Base-by-base conservation (phyloP, 2,113 vertebrate genomes). In the Crypturellus undulatus region DNA sequence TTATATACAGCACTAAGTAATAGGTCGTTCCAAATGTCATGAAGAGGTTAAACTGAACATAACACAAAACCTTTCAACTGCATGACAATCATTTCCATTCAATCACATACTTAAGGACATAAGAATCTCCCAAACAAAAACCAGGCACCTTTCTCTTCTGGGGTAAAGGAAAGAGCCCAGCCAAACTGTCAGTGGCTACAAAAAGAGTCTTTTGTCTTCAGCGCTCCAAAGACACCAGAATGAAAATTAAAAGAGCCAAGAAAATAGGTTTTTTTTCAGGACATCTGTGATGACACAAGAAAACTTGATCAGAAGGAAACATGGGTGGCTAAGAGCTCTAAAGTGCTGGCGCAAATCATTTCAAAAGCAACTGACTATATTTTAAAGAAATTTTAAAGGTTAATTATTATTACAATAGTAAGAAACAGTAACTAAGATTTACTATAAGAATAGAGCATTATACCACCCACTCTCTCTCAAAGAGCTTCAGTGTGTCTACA, bases 1-100 rank as follows among this genome's bases (percentile, higher is more conserved):
- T 80, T 79, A 80, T n/a, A 94, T 79, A 18, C 82, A 90, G 65
- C 42, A 75, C 78, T 77, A 82, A 95, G 49, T 84, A 92, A 73
- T 18, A 87, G 36, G 62, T 94, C 13, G 38, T 79, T 38, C 36
- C 65, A 75, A 81, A 70, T 3, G 10, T 72, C 54, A 91, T 14
- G 42, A 89, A 91, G 83, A 93, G 58, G 73, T 85, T 95, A 77
- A 88, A 92, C 42, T 52, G 17, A 82, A 69, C 28, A 49, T 63
- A 89, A 94, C 25, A 84, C 56, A 96, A 84, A 92, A 88, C 3
- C 2, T 87, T 71, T 88, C 45, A 78, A 43, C 43, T 80, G 24
- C 19, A 63, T 81, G 45, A 59, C 56, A 93, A 59, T 26, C 63
- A 54, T 54, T 92, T 81, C 79, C 80, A 80, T 70, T 32, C 71